Conservation (phyloP, 2,797 vertebrate species). For the Botia almorhae region DNA sequence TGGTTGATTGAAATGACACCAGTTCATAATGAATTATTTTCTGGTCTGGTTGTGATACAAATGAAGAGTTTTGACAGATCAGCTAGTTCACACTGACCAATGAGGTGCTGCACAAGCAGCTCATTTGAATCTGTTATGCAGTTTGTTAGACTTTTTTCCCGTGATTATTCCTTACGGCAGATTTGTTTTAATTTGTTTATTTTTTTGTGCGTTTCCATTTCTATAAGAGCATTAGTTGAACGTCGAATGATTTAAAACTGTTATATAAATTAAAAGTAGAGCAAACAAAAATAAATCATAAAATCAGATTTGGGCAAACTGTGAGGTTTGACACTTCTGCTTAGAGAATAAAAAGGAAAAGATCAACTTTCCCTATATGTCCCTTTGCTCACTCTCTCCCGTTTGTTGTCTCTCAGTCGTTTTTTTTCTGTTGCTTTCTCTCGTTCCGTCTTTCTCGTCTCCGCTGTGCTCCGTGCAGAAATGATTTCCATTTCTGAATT, state of each 20-base stretch:
- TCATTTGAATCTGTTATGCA: not conserved
- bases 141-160: not conserved
- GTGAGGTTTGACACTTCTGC: conserved; percentile 39
- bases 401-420: conserved; percentile 52
- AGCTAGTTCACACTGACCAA: conserved; percentile 16
- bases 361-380: conserved; percentile 33
- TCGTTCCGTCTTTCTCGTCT: conserved; percentile 32
- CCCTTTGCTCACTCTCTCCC: conserved; percentile 48
- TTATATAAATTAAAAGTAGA: not conserved
- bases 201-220: not conserved
- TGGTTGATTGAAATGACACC: conserved; percentile 17
- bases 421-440: conserved; percentile 58
- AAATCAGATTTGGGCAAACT: conserved; percentile 31
- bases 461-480: conserved; percentile 50
- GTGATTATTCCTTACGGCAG: too few relatives aligned
- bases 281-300: conserved; percentile 16
- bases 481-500: conserved; percentile 82
- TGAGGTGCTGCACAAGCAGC: not conserved
- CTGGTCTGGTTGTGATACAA: conserved; percentile 21
- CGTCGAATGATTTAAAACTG: not conserved
- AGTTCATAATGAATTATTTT: conserved; percentile 10
- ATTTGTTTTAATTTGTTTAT: not conserved
- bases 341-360: conserved; percentile 41
- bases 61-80: conserved; percentile 28
- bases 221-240: not conserved